Evolutionary conservation across 2,113 vertebrate genomes (phyloP).

Genomic region (Lethenteron reissneri): DNA sequence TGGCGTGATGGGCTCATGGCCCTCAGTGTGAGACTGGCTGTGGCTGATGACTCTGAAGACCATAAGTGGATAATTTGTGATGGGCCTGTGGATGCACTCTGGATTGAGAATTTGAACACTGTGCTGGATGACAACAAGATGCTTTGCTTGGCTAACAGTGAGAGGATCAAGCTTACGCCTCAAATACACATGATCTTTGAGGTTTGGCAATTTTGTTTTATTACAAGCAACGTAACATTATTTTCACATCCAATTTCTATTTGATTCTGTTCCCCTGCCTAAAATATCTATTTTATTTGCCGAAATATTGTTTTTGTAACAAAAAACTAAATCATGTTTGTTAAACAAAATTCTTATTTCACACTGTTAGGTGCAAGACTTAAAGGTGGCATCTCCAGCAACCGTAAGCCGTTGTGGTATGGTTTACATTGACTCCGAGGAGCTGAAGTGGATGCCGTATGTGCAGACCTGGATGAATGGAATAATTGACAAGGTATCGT

Average conservation of each 20-base stretch:
- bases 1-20: slow-evolving; percentile 70
- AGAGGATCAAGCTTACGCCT: slow-evolving; percentile 50
- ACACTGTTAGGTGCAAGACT: slow-evolving; percentile 60
- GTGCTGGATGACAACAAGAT: slow-evolving; percentile 71
- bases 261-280: too few relatives aligned
- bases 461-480: slow-evolving; percentile 42
- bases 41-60: slow-evolving; percentile 29
- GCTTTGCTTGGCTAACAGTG: slow-evolving; percentile 61
- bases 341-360: too few relatives aligned
- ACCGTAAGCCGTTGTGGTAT: slow-evolving; percentile 75
- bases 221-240: too few relatives aligned
- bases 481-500: slow-evolving; percentile 26
- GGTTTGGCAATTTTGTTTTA: slow-evolving; percentile 17
- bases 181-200: slow-evolving; percentile 64
- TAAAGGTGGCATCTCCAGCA: slow-evolving; percentile 68
- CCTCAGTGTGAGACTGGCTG: slow-evolving; percentile 39
- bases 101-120: slow-evolving; percentile 80
- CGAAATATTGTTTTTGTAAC: too few relatives aligned
- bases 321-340: too few relatives aligned
- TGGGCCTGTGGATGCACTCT: slow-evolving; percentile 54
- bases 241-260: too few relatives aligned
- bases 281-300: too few relatives aligned
- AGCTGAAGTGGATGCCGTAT: slow-evolving; percentile 57
- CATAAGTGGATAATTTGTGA: slow-evolving; percentile 64
- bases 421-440: slow-evolving; percentile 71